Percentiles rank a stretch among this genome's conserved stretches.
Conservation (phyloP, 2,888 invertebrate species). For the Chymomyza amoena region DNA sequence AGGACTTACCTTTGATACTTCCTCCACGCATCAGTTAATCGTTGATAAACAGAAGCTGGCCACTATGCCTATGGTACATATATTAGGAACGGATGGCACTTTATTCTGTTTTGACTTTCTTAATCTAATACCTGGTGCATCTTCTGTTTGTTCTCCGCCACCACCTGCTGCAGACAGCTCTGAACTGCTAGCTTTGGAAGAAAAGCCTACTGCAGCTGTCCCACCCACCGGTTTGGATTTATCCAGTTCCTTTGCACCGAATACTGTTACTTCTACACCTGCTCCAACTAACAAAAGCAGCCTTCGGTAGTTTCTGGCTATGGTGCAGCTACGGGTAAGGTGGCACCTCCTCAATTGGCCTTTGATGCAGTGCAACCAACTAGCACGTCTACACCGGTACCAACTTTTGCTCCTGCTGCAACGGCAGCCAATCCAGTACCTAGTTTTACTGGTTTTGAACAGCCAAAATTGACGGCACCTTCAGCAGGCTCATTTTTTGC, state of each 20-base stretch:
- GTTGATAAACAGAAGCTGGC: slow-evolving; percentile 84
- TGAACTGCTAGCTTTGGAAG: slow-evolving; percentile 40
- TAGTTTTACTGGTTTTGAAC: slow-evolving; percentile 41
- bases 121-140: slow-evolving; percentile 82
- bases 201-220: slow-evolving; percentile 12
- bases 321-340: slow-evolving; percentile 30
- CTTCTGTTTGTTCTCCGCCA: slow-evolving; percentile 83
- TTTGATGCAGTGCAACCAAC: slow-evolving; percentile 10
- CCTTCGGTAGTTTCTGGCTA: slow-evolving; percentile 48
- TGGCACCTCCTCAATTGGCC: slow-evolving; percentile 24
- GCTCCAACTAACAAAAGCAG: slow-evolving; percentile 66
- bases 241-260: slow-evolving; percentile 64
- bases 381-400: slow-evolving; percentile 12
- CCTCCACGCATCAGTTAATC: slow-evolving; percentile 83
- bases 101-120: slow-evolving; percentile 88
- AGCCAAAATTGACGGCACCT: slow-evolving; percentile 24
- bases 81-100: slow-evolving; percentile 88
- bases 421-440: slow-evolving; percentile 29
- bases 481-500: no score
- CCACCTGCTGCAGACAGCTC: slow-evolving; percentile 78
- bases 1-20: slow-evolving; percentile 87
- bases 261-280: slow-evolving; percentile 73
- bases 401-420: background rate
- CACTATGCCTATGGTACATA: slow-evolving; percentile 88
- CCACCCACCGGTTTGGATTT: slow-evolving; percentile 29